These are phyloP conservation scores for Cheilosia vulpina DNA, from an alignment of 2,888 invertebrate species.

Conservation along the genomic window DNA sequence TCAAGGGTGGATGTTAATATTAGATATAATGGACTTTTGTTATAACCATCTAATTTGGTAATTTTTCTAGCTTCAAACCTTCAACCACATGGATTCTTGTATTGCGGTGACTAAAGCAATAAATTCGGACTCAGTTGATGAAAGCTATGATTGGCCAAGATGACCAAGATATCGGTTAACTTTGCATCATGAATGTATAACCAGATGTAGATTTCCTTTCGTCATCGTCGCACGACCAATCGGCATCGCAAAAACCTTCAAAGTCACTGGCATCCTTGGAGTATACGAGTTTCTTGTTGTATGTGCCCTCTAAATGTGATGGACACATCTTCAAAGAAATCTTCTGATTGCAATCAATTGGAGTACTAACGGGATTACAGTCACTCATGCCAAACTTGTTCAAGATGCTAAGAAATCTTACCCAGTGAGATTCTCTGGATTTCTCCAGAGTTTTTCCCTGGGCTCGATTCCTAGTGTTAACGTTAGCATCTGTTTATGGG, in stretches of 20 bases:
- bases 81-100: slow-evolving; percentile 39
- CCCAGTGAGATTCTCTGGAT: no score
- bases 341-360: slow-evolving; percentile 55
- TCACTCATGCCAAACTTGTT: slow-evolving; percentile 45
- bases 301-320: slow-evolving; percentile 39
- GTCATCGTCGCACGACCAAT: slow-evolving; percentile 57
- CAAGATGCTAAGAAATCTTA: slow-evolving; percentile 35
- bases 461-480: no score
- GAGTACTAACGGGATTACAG: slow-evolving; percentile 54
- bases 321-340: slow-evolving; percentile 50
- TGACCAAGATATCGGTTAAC: slow-evolving; percentile 38
- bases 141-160: slow-evolving; percentile 32
- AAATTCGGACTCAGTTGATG: slow-evolving; percentile 42
- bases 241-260: slow-evolving; percentile 64
- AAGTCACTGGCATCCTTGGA: slow-evolving; percentile 15
- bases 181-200: slow-evolving; percentile 32
- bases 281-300: slow-evolving; percentile 21
- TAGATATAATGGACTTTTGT: slow-evolving; percentile 38
- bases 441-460: no score
- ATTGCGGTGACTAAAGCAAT: slow-evolving; percentile 21
- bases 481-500: no score
- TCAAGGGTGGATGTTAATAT: neutral
- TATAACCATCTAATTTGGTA: slow-evolving; percentile 16
- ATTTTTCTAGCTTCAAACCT: slow-evolving; percentile 25
- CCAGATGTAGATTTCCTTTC: slow-evolving; percentile 33